phyloP scores from a whole-genome alignment of 2,113 vertebrate species.

The Spermophilus dauricus region DNA sequence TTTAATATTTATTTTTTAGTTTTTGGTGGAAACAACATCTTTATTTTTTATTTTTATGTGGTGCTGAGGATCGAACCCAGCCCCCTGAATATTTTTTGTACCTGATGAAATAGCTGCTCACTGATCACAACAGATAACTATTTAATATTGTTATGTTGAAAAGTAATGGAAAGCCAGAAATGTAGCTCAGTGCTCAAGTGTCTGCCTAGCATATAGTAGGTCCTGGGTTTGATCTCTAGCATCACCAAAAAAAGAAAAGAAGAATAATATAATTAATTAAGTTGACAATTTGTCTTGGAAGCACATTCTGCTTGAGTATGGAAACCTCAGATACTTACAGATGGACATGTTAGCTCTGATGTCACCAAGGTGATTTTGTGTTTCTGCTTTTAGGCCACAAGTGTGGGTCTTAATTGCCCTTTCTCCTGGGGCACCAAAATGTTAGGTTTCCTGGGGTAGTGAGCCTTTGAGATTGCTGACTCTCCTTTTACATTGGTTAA shows the following conservation, averaged over 20 bases:
- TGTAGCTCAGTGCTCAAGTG: background rate
- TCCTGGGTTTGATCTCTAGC: background rate
- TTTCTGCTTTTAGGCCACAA: background rate
- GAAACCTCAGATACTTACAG: background rate
- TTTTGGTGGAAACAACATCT: no score
- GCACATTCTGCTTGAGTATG: background rate
- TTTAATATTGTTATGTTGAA: no score
- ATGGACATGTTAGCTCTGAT: background rate
- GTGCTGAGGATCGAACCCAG: no score
- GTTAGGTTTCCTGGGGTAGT: background rate
- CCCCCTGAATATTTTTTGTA: no score
- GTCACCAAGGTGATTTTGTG: background rate
- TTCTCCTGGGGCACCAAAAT: background rate
- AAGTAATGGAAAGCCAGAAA: background rate
- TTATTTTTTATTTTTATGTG: no score
- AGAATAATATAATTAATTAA: background rate
- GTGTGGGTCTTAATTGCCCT: background rate
- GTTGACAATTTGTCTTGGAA: background rate
- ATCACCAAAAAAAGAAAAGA: background rate
- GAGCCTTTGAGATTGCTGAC: accelerated
- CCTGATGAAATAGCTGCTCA: background rate
- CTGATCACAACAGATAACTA: accelerated
- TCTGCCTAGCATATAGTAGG: background rate
- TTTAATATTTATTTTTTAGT: no score
- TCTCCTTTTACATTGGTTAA: background rate